Conservation (phyloP, 2,113 vertebrate species). For the Spea bombifrons region DNA sequence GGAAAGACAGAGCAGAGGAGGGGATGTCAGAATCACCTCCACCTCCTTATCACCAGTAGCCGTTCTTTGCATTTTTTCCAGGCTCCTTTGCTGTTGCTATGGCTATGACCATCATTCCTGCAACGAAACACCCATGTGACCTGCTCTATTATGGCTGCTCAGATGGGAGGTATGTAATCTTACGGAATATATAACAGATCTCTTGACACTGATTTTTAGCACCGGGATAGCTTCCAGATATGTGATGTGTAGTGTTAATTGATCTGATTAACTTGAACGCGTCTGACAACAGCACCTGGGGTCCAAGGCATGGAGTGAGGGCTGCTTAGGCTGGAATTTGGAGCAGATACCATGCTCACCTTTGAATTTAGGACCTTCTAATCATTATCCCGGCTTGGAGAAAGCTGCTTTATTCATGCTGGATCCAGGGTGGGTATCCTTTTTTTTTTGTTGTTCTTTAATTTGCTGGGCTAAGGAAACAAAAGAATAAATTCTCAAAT, state of each 20-base stretch:
- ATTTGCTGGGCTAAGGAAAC: not conserved
- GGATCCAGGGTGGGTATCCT: slow-evolving; percentile 23
- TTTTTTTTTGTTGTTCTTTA: not conserved
- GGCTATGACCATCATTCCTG: slow-evolving; percentile 63
- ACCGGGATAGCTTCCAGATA: not conserved
- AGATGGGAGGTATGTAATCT: slow-evolving; percentile 43
- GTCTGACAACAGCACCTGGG: not conserved
- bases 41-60: slow-evolving; percentile 4
- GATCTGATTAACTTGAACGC: not conserved
- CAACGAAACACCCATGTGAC: slow-evolving; percentile 55
- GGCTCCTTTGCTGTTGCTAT: slow-evolving; percentile 57
- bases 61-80: slow-evolving; percentile 15
- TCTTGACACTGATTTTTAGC: slow-evolving; percentile 9
- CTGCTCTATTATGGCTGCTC: slow-evolving; percentile 43
- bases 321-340: not conserved
- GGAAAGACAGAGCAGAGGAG: not conserved
- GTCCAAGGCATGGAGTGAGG: slow-evolving; percentile 11
- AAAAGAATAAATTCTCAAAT: not conserved
- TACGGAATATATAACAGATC: not conserved
- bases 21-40: slow-evolving; percentile 5
- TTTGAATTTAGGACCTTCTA: not conserved
- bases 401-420: not conserved
- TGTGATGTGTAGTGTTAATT: not conserved
- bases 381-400: slow-evolving; percentile 6
- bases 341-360: slow-evolving; percentile 1